Evolutionary conservation across 2,888 invertebrate species (phyloP).

Genomic region (Fabriciana adippe): DNA sequence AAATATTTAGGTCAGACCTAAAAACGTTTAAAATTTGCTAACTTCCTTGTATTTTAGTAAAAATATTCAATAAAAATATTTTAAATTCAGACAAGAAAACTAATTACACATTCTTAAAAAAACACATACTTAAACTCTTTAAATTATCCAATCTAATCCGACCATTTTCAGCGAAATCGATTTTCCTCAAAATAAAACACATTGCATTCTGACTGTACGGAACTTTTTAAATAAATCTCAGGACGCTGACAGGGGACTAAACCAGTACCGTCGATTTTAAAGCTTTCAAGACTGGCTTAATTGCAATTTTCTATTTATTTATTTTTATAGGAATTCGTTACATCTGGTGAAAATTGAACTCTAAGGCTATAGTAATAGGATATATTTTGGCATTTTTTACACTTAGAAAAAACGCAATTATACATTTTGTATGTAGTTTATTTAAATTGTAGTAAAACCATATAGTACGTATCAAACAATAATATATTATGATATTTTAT

Average conservation of each 20-base stretch:
- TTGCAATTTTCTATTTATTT: conserved; percentile 23
- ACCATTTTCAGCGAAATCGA: conserved; percentile 41
- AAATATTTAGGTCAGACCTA: no score
- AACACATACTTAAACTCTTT: conserved; percentile 26
- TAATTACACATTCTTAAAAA: background rate
- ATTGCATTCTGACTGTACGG: conserved; percentile 41
- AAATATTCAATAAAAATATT: background rate
- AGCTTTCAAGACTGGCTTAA: conserved; percentile 30
- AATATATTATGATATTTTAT: no score
- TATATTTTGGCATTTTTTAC: background rate
- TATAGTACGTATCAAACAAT: no score
- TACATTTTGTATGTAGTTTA: no score
- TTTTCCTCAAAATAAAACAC: conserved; percentile 43
- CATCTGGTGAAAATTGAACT: background rate
- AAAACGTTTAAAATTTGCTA: background rate
- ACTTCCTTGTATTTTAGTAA: background rate
- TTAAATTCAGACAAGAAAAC: no score
- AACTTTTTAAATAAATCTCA: conserved; percentile 74
- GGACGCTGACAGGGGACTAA: conserved; percentile 60
- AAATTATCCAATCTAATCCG: conserved; percentile 42
- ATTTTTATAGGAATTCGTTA: conserved; percentile 13
- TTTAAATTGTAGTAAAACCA: no score
- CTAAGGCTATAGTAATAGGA: background rate
- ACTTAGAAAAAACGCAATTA: background rate
- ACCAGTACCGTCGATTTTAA: conserved; percentile 50